Base-by-base conservation (phyloP, 2,888 invertebrate genomes). In the Lagria hirta region DNA sequence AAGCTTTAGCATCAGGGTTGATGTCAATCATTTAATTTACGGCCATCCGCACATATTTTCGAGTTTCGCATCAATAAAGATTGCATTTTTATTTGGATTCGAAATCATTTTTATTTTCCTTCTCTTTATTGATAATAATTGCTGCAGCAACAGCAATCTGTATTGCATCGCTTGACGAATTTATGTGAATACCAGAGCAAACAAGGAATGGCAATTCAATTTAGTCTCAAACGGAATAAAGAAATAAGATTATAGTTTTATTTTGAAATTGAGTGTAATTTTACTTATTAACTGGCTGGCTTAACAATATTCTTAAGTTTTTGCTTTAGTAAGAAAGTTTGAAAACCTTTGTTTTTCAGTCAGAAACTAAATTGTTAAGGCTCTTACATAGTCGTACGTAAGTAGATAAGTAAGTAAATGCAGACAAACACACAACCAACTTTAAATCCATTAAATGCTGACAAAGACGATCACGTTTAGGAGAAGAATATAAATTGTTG, bases 1-100 rank as follows among this genome's bases (percentile, higher is more conserved):
- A 52, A 50, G 40, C 32, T 46, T 43, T 43, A 46, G 45, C n/a
- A n/a, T 36, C 42, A 43, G 22, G 46, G 45, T 51, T 46, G 33
- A 47, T 44, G 54, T 52, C 54, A 51, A 50, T 52, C 52, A 48
- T 46, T 50, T 51, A 43, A 51, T 47, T 43, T 52, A 45, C 44
- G 42, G 44, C 16, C 28, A 35, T 34, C 48, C 34, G 38, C 35
- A 27, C 38, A 37, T 28, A 29, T 35, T 42, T 42, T 29, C 36
- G 37, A 48, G 43, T 37, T 36, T 46, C 21, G 28, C 17, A 30
- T 38, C 38, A 28, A 16, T 21, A 11, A 26, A 36, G 18, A 36
- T 26, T 27, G 16, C 27, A 17, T 18, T 27, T 27, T 14, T n/a
- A 17, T n/a, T n/a, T n/a, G n/a, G n/a, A n/a, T n/a, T n/a, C n/a